phyloP scores from a whole-genome alignment of 2,113 vertebrate species.

The Hippocampus zosterae region DNA sequence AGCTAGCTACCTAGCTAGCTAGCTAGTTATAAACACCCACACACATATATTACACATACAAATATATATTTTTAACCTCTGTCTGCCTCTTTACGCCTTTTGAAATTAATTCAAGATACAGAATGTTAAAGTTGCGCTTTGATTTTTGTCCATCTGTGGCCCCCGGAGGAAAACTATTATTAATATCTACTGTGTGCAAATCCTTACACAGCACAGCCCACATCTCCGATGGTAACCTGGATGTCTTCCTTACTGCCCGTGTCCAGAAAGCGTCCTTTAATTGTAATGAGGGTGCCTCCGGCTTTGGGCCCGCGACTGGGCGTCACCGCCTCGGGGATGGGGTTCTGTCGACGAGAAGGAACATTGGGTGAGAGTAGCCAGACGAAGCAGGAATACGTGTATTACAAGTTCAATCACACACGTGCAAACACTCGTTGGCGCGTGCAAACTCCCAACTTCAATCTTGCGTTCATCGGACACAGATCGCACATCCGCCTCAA shows the following conservation, averaged over 20 bases:
- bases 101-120: neutral
- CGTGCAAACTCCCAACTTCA: constrained; percentile 1
- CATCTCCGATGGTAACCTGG: constrained; percentile 68
- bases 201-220: constrained; percentile 84
- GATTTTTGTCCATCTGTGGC: neutral
- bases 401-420: neutral
- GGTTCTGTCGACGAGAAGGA: constrained; percentile 67
- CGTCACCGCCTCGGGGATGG: constrained; percentile 67
- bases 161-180: neutral
- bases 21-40: no score
- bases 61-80: no score
- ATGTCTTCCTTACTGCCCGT: constrained; percentile 84
- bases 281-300: constrained; percentile 85
- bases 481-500: constrained; percentile 52
- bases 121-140: constrained; percentile 36
- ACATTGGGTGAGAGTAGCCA: neutral
- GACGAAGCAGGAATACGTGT: constrained; percentile 19
- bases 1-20: no score
- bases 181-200: neutral
- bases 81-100: no score
- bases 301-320: constrained; percentile 81
- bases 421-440: neutral
- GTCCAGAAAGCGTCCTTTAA: constrained; percentile 76
- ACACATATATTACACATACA: no score
- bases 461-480: constrained; percentile 26